Evolutionary conservation across 1,140 invertebrate species (phyloP).

Genomic region (Drosophila pallidifrons): DNA sequence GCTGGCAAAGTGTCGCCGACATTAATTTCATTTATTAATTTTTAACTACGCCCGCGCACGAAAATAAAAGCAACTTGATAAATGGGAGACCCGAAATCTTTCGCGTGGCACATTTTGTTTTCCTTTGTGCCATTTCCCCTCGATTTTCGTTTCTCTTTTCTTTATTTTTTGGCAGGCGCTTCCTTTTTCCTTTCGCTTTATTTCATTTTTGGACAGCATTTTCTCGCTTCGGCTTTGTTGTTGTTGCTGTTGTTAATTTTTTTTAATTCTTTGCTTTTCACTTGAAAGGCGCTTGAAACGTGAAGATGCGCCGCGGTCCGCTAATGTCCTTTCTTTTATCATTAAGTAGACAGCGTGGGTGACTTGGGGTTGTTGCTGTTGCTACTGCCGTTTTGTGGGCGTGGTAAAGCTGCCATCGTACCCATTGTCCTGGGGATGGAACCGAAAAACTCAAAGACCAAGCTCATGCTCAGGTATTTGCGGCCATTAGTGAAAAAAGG

Average conservation of each 20-base stretch:
- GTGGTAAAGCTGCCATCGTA: constrained; percentile 38
- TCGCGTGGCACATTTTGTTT: constrained; percentile 68
- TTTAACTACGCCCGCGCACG: constrained; percentile 80
- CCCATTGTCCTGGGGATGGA: constrained; percentile 28
- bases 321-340: constrained; percentile 83
- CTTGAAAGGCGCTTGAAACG: constrained; percentile 75
- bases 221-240: constrained; percentile 47
- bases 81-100: constrained; percentile 64
- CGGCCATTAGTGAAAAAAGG: constrained; percentile 63
- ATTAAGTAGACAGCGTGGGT: constrained; percentile 77
- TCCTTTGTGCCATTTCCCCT: constrained; percentile 57
- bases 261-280: constrained; percentile 84
- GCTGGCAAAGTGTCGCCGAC: constrained; percentile 71
- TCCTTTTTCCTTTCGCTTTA: constrained; percentile 38
- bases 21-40: constrained; percentile 84
- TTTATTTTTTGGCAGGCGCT: constrained; percentile 32
- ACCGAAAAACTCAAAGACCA: neutral
- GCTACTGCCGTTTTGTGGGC: constrained; percentile 11
- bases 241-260: constrained; percentile 74
- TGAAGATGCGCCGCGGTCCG: constrained; percentile 77
- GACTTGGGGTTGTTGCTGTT: constrained; percentile 43
- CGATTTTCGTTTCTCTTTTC: constrained; percentile 24
- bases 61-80: constrained; percentile 83
- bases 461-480: constrained; percentile 67
- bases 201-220: constrained; percentile 32